Conservation (phyloP, 2,113 vertebrate species). For the Ptilorrhoa leucosticta region DNA sequence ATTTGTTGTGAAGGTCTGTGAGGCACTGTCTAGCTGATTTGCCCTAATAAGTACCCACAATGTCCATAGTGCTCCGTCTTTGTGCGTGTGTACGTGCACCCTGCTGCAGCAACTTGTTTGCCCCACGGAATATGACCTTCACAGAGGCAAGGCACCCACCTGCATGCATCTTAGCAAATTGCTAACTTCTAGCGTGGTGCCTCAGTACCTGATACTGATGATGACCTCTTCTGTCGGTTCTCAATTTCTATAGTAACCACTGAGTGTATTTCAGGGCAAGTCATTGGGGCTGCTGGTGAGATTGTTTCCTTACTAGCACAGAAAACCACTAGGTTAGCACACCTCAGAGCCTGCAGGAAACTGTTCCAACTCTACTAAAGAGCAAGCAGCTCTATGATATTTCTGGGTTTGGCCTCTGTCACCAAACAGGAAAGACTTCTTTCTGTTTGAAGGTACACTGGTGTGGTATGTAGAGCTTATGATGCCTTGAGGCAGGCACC, state of each 20-base stretch:
- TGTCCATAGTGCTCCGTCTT: not conserved
- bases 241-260: not conserved
- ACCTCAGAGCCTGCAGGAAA: not conserved
- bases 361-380: not conserved
- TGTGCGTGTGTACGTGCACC: not conserved
- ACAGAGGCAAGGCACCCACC: not conserved
- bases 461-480: not conserved
- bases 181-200: not conserved
- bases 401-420: not conserved
- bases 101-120: not conserved
- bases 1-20: not conserved
- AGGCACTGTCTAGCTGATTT: not conserved
- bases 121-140: not conserved
- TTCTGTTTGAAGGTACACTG: not conserved
- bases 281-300: not conserved
- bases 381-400: not conserved
- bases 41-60: not conserved
- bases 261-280: not conserved
- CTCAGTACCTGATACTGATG: not conserved
- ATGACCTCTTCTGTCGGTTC: not conserved
- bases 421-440: not conserved
- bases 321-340: not conserved
- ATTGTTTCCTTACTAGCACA: not conserved
- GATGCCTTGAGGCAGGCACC: not conserved
- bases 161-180: not conserved